A percentile compares a stretch with the other conserved stretches of the same genome.
These are phyloP conservation scores for Acropora yongei DNA, from an alignment of 64 coral and sea anemone species.

Conservation along the genomic window DNA sequence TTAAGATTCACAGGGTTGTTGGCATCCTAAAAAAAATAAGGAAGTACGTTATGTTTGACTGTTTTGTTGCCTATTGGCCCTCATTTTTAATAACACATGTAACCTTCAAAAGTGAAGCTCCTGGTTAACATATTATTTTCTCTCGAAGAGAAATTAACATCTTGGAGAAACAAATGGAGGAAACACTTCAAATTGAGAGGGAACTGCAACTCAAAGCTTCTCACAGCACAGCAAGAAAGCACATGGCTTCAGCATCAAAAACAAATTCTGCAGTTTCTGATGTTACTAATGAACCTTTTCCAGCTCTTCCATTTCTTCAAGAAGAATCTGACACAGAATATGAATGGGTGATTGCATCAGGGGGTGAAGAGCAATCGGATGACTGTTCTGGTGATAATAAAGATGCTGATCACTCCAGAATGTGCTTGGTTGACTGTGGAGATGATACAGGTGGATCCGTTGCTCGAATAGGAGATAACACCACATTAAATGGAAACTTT, in stretches of 20 bases:
- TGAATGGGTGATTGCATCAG: neutral
- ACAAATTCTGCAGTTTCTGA: neutral
- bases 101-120: too few species aligned
- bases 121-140: too few species aligned
- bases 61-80: too few species aligned
- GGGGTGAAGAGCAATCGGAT: neutral
- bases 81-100: too few species aligned
- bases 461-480: neutral
- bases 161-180: constrained; percentile 42
- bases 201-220: neutral
- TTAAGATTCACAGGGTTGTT: too few species aligned
- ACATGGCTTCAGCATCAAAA: neutral
- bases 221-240: neutral
- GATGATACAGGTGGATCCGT: neutral
- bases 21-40: too few species aligned
- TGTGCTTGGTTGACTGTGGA: neutral
- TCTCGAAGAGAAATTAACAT: constrained; percentile 21
- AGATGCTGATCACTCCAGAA: neutral
- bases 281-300: neutral
- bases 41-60: too few species aligned
- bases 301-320: neutral
- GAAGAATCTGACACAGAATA: neutral
- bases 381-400: neutral
- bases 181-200: constrained; percentile 25
- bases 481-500: neutral